phyloP scores from a whole-genome alignment of 1,140 invertebrate species.

The Papilio aristodemus region DNA sequence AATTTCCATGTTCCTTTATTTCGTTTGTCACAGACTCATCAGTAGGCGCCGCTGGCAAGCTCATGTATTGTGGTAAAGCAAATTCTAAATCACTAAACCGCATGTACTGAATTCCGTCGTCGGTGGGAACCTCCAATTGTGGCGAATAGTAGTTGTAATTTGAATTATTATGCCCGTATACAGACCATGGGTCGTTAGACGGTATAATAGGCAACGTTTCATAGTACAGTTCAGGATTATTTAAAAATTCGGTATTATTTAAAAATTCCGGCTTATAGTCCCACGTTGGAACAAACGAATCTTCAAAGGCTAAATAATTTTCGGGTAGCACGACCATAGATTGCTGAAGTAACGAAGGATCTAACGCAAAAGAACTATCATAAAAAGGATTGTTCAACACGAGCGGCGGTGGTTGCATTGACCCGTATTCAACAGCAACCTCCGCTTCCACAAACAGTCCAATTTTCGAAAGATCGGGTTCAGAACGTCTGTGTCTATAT shows the following conservation, averaged over 20 bases:
- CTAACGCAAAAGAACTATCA: constrained; percentile 67
- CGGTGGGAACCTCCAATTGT: constrained; percentile 57
- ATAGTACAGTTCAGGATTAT: constrained; percentile 66
- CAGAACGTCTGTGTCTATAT: constrained; percentile 60
- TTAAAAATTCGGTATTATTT: constrained; percentile 51
- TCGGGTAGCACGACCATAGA: constrained; percentile 68
- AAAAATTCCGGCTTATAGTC: constrained; percentile 63
- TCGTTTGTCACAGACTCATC: constrained; percentile 47
- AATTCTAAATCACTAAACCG: constrained; percentile 68
- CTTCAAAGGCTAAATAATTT: constrained; percentile 77
- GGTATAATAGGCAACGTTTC: constrained; percentile 67
- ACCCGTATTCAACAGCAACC: constrained; percentile 56
- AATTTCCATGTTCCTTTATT: constrained; percentile 34
- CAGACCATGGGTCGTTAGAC: constrained; percentile 71
- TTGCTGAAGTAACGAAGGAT: constrained; percentile 55
- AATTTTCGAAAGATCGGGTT: constrained; percentile 74
- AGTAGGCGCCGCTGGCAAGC: constrained; percentile 56
- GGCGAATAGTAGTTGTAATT: constrained; percentile 66
- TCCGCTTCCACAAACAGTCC: constrained; percentile 66
- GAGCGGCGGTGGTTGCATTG: constrained; percentile 57
- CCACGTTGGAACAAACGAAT: constrained; percentile 75
- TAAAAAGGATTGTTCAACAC: constrained; percentile 80
- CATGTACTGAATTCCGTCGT: constrained; percentile 69
- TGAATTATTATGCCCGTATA: constrained; percentile 57
- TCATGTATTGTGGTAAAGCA: constrained; percentile 69